Evolutionary conservation across 2,113 vertebrate genomes (phyloP).

Genomic region (Hydropotes inermis): DNA sequence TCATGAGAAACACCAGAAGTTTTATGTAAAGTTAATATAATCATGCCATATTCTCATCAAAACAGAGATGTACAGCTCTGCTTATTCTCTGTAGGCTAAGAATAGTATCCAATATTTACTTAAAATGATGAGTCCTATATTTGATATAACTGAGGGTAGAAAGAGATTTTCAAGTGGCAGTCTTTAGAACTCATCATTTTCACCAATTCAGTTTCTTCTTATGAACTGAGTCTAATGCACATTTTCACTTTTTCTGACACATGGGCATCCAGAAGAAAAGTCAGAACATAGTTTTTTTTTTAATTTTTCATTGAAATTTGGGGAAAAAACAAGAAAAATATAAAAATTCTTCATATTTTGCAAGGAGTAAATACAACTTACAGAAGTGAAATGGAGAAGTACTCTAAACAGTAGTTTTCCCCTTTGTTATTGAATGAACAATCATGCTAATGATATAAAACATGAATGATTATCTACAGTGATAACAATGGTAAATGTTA

Average conservation of each 20-base stretch:
- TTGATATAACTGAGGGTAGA: neutral
- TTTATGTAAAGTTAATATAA: neutral
- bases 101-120: neutral
- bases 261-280: neutral
- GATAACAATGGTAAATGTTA: neutral
- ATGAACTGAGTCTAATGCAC: neutral
- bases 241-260: neutral
- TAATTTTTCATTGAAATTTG: neutral
- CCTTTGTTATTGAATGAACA: neutral
- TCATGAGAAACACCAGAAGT: neutral
- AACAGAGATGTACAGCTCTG: neutral
- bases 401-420: neutral
- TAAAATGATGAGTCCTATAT: neutral
- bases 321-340: neutral
- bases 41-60: neutral
- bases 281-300: neutral
- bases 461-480: neutral
- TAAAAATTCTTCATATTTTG: neutral
- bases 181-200: neutral
- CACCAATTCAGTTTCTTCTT: neutral
- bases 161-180: neutral
- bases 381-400: neutral
- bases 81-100: neutral
- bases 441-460: neutral
- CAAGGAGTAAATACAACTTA: neutral